phyloP scores from a whole-genome alignment of 2,888 invertebrate genomes.

The Agrotis segetum region DNA sequence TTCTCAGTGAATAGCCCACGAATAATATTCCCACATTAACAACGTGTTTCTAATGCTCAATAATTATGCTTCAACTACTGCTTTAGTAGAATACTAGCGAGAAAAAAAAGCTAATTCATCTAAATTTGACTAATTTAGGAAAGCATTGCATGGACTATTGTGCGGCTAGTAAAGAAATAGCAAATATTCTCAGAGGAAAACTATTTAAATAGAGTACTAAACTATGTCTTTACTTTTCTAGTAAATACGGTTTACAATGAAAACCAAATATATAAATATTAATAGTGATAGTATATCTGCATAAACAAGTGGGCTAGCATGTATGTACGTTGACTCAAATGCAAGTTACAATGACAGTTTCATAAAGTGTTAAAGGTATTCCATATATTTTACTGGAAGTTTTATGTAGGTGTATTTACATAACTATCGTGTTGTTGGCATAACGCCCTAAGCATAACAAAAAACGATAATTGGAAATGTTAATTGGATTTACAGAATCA shows the following conservation, averaged over 20 bases:
- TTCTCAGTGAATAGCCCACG: constrained; percentile 44
- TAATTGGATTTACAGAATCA: constrained; percentile 29
- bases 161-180: constrained; percentile 78
- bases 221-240: constrained; percentile 48
- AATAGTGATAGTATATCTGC: constrained; percentile 36
- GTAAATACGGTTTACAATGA: constrained; percentile 41
- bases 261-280: constrained; percentile 38
- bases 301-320: constrained; percentile 35
- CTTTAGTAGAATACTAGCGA: constrained; percentile 75
- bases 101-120: constrained; percentile 80
- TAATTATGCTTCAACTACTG: constrained; percentile 77
- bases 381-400: constrained; percentile 1
- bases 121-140: constrained; percentile 77
- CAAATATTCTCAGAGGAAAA: constrained; percentile 64
- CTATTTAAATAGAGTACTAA: constrained; percentile 49
- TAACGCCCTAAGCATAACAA: constrained; percentile 37
- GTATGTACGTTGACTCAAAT: constrained; percentile 11
- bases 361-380: not conserved
- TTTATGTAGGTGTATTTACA: constrained; percentile 9
- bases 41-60: constrained; percentile 87
- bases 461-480: constrained; percentile 21
- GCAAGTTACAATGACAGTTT: not conserved
- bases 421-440: constrained; percentile 28
- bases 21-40: constrained; percentile 76
- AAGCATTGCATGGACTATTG: constrained; percentile 85